These are phyloP conservation scores for Rallus limicola DNA, from an alignment of 2,113 vertebrate species.

Conservation along the genomic window DNA sequence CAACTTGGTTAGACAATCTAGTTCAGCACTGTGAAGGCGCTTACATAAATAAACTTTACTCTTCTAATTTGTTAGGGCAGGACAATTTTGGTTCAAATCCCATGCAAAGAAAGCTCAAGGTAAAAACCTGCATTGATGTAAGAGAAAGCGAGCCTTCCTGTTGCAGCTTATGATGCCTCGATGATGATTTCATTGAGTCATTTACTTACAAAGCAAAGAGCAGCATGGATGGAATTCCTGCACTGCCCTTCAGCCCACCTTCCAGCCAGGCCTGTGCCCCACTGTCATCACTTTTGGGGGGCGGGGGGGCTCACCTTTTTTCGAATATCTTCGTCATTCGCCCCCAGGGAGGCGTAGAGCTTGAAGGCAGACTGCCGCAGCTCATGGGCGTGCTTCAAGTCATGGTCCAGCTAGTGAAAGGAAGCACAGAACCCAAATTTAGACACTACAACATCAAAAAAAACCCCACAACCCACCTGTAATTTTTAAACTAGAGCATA, in stretches of 20 bases:
- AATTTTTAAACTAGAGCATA: neutral
- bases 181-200: too few species aligned
- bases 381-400: slow-evolving; percentile 97
- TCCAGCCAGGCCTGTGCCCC: neutral
- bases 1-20: slow-evolving; percentile 36
- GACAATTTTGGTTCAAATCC: slow-evolving; percentile 40
- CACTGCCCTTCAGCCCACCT: neutral
- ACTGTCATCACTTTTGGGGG: slow-evolving; percentile 41
- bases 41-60: slow-evolving; percentile 54
- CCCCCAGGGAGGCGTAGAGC: slow-evolving; percentile 96
- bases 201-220: neutral
- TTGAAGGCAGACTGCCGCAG: slow-evolving; percentile 98
- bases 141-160: slow-evolving; percentile 36
- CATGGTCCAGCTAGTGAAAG: slow-evolving; percentile 90
- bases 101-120: slow-evolving; percentile 55
- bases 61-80: neutral
- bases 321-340: slow-evolving; percentile 98
- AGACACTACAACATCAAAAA: neutral
- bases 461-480: too few species aligned
- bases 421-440: neutral
- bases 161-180: neutral
- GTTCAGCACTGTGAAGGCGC: neutral
- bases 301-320: slow-evolving; percentile 88
- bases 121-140: slow-evolving; percentile 15
- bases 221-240: neutral